Evolutionary conservation across 2,888 invertebrate genomes (phyloP).

Genomic region (Crematogaster levior): DNA sequence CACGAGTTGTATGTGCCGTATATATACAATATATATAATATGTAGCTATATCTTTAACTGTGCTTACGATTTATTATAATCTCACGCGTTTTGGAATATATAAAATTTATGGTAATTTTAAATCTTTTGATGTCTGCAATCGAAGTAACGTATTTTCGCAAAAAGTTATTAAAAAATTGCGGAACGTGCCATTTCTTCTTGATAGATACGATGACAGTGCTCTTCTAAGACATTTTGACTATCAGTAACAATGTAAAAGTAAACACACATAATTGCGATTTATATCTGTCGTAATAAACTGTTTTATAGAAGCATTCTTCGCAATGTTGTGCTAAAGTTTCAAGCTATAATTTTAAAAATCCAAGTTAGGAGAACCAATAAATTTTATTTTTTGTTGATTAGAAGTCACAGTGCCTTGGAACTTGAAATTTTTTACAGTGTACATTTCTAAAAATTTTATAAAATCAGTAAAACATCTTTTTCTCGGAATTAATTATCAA

Average conservation of each 20-base stretch:
- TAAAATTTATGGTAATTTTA: neutral
- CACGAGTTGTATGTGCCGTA: neutral
- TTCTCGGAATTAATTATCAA: neutral
- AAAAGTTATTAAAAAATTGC: neutral
- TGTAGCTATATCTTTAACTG: neutral
- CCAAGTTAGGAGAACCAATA: neutral
- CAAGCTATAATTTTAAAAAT: neutral
- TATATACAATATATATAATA: neutral
- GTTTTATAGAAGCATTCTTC: neutral
- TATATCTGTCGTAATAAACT: neutral
- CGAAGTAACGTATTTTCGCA: neutral
- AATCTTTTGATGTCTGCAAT: neutral
- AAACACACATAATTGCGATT: neutral
- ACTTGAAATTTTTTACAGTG: neutral
- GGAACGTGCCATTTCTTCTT: neutral
- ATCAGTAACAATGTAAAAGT: neutral
- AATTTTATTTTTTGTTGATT: neutral
- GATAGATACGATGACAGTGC: neutral
- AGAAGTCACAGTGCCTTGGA: neutral
- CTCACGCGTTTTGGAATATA: neutral
- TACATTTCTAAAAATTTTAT: neutral
- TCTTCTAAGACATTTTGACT: neutral
- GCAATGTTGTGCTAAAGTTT: neutral
- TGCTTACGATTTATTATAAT: neutral
- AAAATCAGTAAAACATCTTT: neutral